Evolutionary conservation across 1,140 invertebrate species (phyloP), one percentile per base, ranked within the genome.

Genomic region (Spodoptera frugiperda): DNA sequence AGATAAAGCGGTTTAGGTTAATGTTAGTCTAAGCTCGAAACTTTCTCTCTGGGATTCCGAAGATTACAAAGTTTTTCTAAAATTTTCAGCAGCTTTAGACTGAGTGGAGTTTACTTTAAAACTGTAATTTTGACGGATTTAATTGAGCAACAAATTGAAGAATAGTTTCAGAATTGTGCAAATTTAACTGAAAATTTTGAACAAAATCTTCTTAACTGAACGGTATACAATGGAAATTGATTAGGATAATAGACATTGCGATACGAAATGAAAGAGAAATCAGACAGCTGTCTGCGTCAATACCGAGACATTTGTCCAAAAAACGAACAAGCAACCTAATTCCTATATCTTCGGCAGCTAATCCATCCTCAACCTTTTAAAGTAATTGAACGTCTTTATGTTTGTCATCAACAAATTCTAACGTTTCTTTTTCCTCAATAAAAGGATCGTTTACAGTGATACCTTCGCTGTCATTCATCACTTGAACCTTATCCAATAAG

Each of bases 401-500:
- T 72, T 72, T 73, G 71, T 57, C 39, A 59, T 73, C 55, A 73
- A 73, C 55, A 73, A 73, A 73, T 73, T 73, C 54, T 73, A 73
- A 73, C 71, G 55, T 73, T 61, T 67, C 63, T 67, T 73, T 72
- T 73, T 73, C 71, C 71, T 61, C 71, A 73, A 73, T 73, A 73
- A 61, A 73, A 59, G 71, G 55, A 61, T 73, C 71, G 71, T 73
- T 73, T 73, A 61, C 55, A 48, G 70, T 72, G 71, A 61, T 73
- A 73, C 39, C 55, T 73, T 39, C 71, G 75, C 75, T 68, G 74
- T 77, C 72, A 61, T 70, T 71, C 53, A 68, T 79, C 73, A 79
- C 73, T 79, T 67, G 73, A 53, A 75, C 72, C 72, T 75, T 75
- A 75, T 72, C 73, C 73, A 79, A 75, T 79, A 79, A 76, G 78